Percentiles rank a stretch among this genome's conserved stretches.
Conservation (phyloP, 2,888 invertebrate genomes). For the Spisula solida region DNA sequence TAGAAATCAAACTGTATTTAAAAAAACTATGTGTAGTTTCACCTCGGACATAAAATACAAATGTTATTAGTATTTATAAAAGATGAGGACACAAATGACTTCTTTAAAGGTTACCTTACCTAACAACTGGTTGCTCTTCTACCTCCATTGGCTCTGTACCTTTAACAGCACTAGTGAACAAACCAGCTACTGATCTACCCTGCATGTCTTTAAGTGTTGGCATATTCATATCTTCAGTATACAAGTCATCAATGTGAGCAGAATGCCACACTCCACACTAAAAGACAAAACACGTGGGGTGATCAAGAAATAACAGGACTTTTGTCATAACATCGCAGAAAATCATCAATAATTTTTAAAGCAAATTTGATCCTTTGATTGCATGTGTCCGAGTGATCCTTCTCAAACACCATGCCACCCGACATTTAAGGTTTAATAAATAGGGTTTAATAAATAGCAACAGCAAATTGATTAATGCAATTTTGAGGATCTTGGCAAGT, state of each 20-base stretch:
- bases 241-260: conserved; percentile 84
- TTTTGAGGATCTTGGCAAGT: no score
- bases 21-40: no score
- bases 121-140: not conserved
- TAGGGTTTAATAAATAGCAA: no score
- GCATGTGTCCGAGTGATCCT: no score
- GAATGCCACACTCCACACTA: conserved; percentile 84
- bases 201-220: conserved; percentile 73
- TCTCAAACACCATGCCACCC: no score
- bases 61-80: no score
- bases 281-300: not conserved
- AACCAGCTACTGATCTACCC: conserved; percentile 53
- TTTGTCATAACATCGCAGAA: no score
- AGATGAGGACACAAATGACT: no score
- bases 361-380: not conserved
- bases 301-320: not conserved
- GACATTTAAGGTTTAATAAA: no score
- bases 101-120: not conserved
- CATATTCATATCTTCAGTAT: conserved; percentile 67
- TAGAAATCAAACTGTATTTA: no score
- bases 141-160: conserved; percentile 12
- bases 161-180: conserved; percentile 58
- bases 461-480: no score
- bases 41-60: no score
- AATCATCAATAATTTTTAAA: not conserved